Percentiles rank a stretch among this genome's conserved stretches.
phyloP scores from a whole-genome alignment of 2,888 invertebrate genomes.

The Dioctria rufipes region DNA sequence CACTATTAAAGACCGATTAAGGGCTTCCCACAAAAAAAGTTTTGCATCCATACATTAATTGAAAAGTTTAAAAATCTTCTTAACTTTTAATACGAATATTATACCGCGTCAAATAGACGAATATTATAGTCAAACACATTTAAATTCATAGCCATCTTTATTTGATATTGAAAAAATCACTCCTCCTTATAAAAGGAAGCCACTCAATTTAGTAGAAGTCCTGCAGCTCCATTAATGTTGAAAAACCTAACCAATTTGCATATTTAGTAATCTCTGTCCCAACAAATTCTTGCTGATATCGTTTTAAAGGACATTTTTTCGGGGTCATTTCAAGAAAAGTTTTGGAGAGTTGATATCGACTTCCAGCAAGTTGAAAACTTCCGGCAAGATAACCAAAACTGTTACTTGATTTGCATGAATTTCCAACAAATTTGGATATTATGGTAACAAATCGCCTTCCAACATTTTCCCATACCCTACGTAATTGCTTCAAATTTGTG shows the following conservation, averaged over 20 bases:
- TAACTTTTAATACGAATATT: too few relatives aligned
- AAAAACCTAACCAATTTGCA: background rate
- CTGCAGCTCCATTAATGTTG: too few relatives aligned
- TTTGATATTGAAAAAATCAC: too few relatives aligned
- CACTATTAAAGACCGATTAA: too few relatives aligned
- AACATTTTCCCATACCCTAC: background rate
- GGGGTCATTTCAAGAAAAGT: background rate
- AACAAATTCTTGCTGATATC: background rate
- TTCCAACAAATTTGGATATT: background rate
- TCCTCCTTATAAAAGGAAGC: too few relatives aligned
- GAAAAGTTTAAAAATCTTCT: too few relatives aligned
- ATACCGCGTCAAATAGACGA: too few relatives aligned
- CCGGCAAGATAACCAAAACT: background rate
- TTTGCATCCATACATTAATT: too few relatives aligned
- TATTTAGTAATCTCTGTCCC: background rate
- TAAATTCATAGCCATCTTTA: too few relatives aligned
- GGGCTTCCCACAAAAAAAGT: too few relatives aligned
- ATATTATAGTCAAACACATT: too few relatives aligned
- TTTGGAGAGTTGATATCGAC: background rate
- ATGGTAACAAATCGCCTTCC: background rate
- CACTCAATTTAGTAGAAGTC: too few relatives aligned
- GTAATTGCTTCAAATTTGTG: background rate
- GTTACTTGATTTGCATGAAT: conserved; percentile 4
- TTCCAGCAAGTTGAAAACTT: background rate
- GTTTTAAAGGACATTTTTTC: background rate